phyloP scores from a whole-genome alignment of 2,113 vertebrate genomes.

The Hypocryptadius cinnamomeus region DNA sequence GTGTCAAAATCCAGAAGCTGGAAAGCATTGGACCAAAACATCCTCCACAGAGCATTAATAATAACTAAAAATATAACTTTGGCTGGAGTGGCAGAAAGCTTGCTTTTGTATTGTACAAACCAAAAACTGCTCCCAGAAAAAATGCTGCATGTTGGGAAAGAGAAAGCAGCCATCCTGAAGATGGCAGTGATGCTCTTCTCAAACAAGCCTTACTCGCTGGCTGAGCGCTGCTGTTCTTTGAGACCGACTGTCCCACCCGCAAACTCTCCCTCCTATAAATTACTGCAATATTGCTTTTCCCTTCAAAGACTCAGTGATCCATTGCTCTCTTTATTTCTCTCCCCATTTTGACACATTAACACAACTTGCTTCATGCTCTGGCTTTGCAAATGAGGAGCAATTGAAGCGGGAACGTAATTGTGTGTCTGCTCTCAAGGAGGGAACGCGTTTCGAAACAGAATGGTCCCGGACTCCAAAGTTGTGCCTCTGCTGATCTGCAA shows the following conservation, averaged over 20 bases:
- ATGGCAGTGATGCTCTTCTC: constrained; percentile 52
- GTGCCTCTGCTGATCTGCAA: background rate
- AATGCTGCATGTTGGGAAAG: background rate
- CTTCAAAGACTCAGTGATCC: constrained; percentile 47
- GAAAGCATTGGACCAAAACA: background rate
- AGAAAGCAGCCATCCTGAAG: constrained; percentile 5
- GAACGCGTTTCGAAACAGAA: background rate
- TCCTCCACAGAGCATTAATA: background rate
- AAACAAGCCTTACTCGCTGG: background rate
- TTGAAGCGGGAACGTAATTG: background rate
- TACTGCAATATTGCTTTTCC: constrained; percentile 38
- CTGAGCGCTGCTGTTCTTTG: background rate
- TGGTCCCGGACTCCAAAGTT: rapidly evolving
- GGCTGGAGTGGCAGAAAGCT: background rate
- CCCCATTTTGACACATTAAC: constrained; percentile 24
- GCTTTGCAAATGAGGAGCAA: background rate
- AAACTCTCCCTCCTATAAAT: constrained; percentile 42
- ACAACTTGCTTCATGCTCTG: constrained; percentile 16
- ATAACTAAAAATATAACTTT: background rate
- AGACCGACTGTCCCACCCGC: background rate
- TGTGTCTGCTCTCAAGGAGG: background rate
- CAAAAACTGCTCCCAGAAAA: background rate
- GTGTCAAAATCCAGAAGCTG: background rate
- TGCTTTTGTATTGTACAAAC: background rate
- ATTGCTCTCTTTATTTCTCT: constrained; percentile 46